These are phyloP conservation scores for Zaprionus lineosus DNA, from an alignment of 2,888 invertebrate species.

Conservation along the genomic window DNA sequence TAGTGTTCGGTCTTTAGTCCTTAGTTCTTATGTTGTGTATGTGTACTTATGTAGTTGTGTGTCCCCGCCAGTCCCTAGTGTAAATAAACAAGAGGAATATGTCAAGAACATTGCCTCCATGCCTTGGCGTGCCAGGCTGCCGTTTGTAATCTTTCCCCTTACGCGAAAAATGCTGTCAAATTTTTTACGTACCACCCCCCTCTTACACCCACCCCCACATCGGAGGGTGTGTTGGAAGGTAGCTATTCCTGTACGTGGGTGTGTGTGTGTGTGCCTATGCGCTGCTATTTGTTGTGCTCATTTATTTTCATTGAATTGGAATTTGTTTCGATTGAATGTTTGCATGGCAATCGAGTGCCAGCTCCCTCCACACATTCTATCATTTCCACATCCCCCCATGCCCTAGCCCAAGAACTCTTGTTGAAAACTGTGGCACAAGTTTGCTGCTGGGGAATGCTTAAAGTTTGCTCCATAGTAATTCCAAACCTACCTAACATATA, in stretches of 20 bases:
- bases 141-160: constrained; percentile 64
- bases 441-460: constrained; percentile 47
- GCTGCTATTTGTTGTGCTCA: constrained; percentile 72
- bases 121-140: constrained; percentile 62
- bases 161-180: constrained; percentile 62
- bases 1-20: constrained; percentile 23
- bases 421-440: constrained; percentile 47
- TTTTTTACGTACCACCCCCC: constrained; percentile 45
- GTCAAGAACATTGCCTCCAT: constrained; percentile 66
- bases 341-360: constrained; percentile 76
- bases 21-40: too few relatives aligned
- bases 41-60: constrained; percentile 32
- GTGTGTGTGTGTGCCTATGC: constrained; percentile 13
- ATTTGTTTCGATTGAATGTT: constrained; percentile 77
- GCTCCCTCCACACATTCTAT: constrained; percentile 17
- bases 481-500: too few relatives aligned
- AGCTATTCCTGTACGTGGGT: neutral
- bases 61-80: constrained; percentile 48
- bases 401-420: constrained; percentile 38
- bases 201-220: too few relatives aligned
- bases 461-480: constrained; percentile 37
- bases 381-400: neutral
- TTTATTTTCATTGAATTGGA: constrained; percentile 75
- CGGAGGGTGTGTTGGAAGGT: neutral
- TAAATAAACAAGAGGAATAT: constrained; percentile 76